These are phyloP conservation scores for Lampris megalopsis DNA, from an alignment of 2,113 vertebrate genomes.

Conservation along the genomic window DNA sequence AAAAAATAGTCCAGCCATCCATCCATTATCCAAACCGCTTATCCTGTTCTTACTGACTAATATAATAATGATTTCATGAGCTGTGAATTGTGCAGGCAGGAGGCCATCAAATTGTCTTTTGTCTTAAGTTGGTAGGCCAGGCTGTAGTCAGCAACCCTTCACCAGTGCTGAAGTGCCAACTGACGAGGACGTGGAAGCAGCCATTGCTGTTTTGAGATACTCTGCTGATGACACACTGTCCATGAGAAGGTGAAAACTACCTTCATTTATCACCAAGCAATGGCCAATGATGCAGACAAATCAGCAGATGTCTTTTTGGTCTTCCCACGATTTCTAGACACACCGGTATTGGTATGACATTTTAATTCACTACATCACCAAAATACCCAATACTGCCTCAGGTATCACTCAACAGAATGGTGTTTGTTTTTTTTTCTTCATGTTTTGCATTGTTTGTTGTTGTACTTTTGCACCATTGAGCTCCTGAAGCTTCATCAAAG, in stretches of 20 bases:
- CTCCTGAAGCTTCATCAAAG: too few species aligned
- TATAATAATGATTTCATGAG: too few species aligned
- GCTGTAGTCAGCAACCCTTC: neutral
- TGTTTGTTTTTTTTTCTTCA: neutral
- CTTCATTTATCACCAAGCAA: slow-evolving; percentile 33
- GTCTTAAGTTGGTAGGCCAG: neutral
- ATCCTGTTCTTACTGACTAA: too few species aligned
- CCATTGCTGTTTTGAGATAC: slow-evolving; percentile 32
- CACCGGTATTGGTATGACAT: slow-evolving; percentile 14
- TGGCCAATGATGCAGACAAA: slow-evolving; percentile 37
- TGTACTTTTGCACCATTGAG: too few species aligned
- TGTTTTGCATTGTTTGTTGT: neutral
- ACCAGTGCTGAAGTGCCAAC: slow-evolving; percentile 11
- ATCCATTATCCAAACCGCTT: too few species aligned
- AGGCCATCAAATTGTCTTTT: too few species aligned
- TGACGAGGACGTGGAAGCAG: slow-evolving; percentile 11
- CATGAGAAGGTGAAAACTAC: slow-evolving; percentile 35
- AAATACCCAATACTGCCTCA: neutral
- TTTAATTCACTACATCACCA: neutral
- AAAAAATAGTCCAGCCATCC: too few species aligned
- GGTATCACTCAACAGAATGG: neutral
- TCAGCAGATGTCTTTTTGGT: slow-evolving; percentile 19
- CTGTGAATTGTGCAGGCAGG: too few species aligned
- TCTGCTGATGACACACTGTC: slow-evolving; percentile 25
- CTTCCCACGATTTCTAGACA: slow-evolving; percentile 14